Conservation (phyloP, 2,888 invertebrate species). For the Nysson spinosus region DNA sequence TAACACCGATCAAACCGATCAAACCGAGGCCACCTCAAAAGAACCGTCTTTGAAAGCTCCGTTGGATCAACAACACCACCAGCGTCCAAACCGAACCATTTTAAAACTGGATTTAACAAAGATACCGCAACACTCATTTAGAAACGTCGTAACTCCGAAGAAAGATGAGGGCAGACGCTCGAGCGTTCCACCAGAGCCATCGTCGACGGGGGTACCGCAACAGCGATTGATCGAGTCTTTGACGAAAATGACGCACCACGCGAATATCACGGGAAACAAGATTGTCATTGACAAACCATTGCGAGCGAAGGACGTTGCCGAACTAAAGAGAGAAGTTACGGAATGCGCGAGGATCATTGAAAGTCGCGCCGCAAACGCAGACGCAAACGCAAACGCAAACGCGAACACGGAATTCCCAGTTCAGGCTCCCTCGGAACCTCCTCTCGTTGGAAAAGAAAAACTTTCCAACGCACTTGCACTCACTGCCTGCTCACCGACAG, state of each 20-base stretch:
- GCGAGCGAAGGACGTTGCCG: slow-evolving; percentile 55
- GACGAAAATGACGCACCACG: slow-evolving; percentile 63
- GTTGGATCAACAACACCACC: too few species aligned
- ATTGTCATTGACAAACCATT: slow-evolving; percentile 63
- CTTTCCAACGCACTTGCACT: not conserved
- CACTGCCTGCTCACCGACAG: too few species aligned
- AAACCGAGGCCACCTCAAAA: too few species aligned
- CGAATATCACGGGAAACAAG: slow-evolving; percentile 63
- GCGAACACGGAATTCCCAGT: too few species aligned
- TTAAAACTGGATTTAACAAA: slow-evolving; percentile 72
- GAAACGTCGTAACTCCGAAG: slow-evolving; percentile 54
- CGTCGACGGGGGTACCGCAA: slow-evolving; percentile 7
- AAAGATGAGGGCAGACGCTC: too few species aligned
- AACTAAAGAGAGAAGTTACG: slow-evolving; percentile 53
- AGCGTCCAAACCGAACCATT: slow-evolving; percentile 59
- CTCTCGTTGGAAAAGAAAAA: not conserved
- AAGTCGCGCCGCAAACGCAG: slow-evolving; percentile 27
- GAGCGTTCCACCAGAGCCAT: slow-evolving; percentile 48
- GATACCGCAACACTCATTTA: slow-evolving; percentile 72
- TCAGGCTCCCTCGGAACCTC: too few species aligned
- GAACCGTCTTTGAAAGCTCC: too few species aligned
- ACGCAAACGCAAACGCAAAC: not conserved
- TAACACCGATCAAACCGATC: too few species aligned
- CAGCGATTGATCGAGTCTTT: slow-evolving; percentile 51
- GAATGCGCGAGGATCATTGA: slow-evolving; percentile 48